phyloP scores from a whole-genome alignment of 1,140 invertebrate species.

The Laupala kohalensis region DNA sequence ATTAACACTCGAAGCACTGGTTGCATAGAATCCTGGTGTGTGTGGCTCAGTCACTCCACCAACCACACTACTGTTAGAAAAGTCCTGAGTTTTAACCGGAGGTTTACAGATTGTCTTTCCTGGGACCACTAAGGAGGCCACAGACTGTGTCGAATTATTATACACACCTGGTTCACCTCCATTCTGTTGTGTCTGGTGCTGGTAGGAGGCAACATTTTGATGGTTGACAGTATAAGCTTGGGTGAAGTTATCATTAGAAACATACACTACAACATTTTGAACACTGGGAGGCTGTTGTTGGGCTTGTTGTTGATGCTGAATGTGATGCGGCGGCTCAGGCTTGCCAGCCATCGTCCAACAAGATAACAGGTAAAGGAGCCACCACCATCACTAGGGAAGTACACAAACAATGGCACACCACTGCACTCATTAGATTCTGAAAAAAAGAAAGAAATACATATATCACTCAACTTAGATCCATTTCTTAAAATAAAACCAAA shows the following conservation, averaged over 20 bases:
- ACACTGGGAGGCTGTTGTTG: conserved; percentile 21
- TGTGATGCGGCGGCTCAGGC: conserved; percentile 29
- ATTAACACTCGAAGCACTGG: background rate
- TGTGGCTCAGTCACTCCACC: conserved; percentile 6
- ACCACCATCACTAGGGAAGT: conserved; percentile 15
- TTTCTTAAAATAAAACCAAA: too few relatives aligned
- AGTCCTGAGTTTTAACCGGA: conserved; percentile 8
- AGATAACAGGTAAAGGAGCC: conserved; percentile 3
- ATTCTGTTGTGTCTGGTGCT: conserved; percentile 24
- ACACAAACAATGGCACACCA: conserved; percentile 8
- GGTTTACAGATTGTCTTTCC: conserved; percentile 3
- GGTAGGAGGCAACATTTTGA: conserved; percentile 23
- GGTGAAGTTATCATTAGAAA: conserved; percentile 31
- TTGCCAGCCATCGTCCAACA: conserved; percentile 31
- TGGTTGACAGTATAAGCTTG: conserved; percentile 23
- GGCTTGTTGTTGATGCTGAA: conserved; percentile 24
- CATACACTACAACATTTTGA: conserved; percentile 34
- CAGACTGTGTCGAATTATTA: background rate
- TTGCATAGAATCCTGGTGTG: conserved; percentile 8
- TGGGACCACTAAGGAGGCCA: conserved; percentile 11
- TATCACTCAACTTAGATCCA: too few relatives aligned
- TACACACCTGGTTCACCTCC: conserved; percentile 13
- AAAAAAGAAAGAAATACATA: too few relatives aligned
- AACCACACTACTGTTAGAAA: conserved; percentile 7
- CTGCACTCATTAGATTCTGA: conserved; percentile 9